Base-by-base conservation (phyloP, 2,797 vertebrate genomes). In the Ceyx erithaca region DNA sequence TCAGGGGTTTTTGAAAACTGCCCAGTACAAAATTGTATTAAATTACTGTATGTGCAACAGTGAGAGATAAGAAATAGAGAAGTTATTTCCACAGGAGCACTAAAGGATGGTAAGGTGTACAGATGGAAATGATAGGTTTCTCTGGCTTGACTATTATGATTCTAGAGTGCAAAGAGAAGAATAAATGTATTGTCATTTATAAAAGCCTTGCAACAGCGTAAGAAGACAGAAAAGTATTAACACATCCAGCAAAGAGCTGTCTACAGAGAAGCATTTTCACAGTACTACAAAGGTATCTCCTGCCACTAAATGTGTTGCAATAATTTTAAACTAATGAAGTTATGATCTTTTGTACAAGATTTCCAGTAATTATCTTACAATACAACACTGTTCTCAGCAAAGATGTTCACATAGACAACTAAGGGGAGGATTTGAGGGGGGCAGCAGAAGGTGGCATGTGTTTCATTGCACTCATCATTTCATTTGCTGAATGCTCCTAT, bases 61-160 rank as follows among this genome's bases (percentile, higher is more conserved):
- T 4, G 17, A 95, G 69, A 87, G 63, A 66, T 57, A 69, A 85
- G 87, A 75, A 91, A 78, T 11, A 48, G 77, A 70, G 77, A 59
- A 61, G 73, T 45, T 59, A 88, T 92, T 94, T 91, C 59, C 59
- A 90, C 26, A 10, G 31, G 28, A 92, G 80, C 59, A 89, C 66
- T 87, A 49, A 40, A 70, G 73, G 68, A 46, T 37, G 7, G 49
- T 22, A 33, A 68, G 31, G 70, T 37, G 48, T 26, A 55, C 61
- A 82, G 83, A 77, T 23, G 75, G 80, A 89, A 95, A 94, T 86
- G 31, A 92, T 3, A 64, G 70, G 82, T 80, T 93, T 94, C 72
- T 80, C 81, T 91, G 82, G 49, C 69, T 93, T 69, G 28, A 19
- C 46, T 77, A 41, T 78, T 85, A 54, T 45, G 62, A 80, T 30